Conservation (phyloP, 1,140 invertebrate species). For the Drosophila serrata region DNA sequence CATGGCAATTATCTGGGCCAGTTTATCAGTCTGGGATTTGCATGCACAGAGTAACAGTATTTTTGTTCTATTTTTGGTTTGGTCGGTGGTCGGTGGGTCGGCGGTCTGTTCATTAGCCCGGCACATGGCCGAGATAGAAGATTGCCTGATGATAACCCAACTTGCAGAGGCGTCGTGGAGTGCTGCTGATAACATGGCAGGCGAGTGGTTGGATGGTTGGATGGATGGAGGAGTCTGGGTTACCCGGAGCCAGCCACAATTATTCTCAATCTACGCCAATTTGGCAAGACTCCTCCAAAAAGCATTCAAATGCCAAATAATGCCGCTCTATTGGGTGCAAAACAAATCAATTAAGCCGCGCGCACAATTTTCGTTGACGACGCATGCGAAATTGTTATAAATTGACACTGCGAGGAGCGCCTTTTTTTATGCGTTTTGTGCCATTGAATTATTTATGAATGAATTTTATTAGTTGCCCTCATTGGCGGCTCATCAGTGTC, state of each 20-base stretch:
- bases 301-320: constrained; percentile 53
- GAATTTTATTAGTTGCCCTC: constrained; percentile 83
- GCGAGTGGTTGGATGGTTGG: not conserved
- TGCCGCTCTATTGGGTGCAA: constrained; percentile 64
- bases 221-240: constrained; percentile 1
- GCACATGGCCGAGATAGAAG: constrained; percentile 46
- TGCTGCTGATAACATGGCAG: constrained; percentile 19
- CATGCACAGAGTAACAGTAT: constrained; percentile 20
- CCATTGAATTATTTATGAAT: constrained; percentile 83
- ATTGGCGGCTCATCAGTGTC: constrained; percentile 81
- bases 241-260: constrained; percentile 44
- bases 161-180: constrained; percentile 30
- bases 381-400: constrained; percentile 82
- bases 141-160: constrained; percentile 28
- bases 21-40: constrained; percentile 47
- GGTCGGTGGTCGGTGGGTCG: no score
- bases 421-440: constrained; percentile 27
- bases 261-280: constrained; percentile 77
- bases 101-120: constrained; percentile 25
- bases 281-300: constrained; percentile 58
- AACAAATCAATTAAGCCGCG: constrained; percentile 78
- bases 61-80: constrained; percentile 30
- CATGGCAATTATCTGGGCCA: constrained; percentile 37
- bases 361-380: constrained; percentile 57
- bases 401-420: constrained; percentile 47